Evolutionary conservation across 2,113 vertebrate species (phyloP).

Genomic region (Paradisaea rubra): DNA sequence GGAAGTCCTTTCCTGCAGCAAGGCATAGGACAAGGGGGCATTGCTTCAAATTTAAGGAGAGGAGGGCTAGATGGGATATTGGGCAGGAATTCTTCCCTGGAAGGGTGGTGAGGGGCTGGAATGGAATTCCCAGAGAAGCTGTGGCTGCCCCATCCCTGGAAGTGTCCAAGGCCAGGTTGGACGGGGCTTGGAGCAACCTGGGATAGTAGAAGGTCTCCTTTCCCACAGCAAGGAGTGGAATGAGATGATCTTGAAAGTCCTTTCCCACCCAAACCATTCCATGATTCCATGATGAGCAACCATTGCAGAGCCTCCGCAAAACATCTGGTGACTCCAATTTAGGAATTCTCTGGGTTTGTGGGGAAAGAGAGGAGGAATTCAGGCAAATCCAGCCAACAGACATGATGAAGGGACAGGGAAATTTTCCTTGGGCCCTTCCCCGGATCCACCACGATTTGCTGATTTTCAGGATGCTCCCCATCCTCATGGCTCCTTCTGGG

Average conservation of each 20-base stretch:
- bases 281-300: not conserved
- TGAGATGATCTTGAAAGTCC: not conserved
- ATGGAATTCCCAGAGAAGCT: not conserved
- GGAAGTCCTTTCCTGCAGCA: not conserved
- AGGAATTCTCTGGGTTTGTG: not conserved
- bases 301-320: not conserved
- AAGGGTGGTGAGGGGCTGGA: accelerated
- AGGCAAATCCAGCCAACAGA: not conserved
- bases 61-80: not conserved
- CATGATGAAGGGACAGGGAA: not conserved
- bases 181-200: accelerated
- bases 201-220: accelerated
- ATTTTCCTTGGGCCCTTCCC: not conserved
- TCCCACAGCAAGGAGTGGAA: not conserved
- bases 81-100: not conserved
- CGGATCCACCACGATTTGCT: accelerated
- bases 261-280: not conserved
- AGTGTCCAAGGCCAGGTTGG: not conserved
- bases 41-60: not conserved
- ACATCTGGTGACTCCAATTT: accelerated
- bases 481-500: not conserved
- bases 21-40: no score
- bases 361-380: not conserved
- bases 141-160: not conserved
- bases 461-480: not conserved